Percentiles rank a stretch among this genome's conserved stretches.
Conservation (phyloP, 2,113 vertebrate genomes). For the Turnix velox region DNA sequence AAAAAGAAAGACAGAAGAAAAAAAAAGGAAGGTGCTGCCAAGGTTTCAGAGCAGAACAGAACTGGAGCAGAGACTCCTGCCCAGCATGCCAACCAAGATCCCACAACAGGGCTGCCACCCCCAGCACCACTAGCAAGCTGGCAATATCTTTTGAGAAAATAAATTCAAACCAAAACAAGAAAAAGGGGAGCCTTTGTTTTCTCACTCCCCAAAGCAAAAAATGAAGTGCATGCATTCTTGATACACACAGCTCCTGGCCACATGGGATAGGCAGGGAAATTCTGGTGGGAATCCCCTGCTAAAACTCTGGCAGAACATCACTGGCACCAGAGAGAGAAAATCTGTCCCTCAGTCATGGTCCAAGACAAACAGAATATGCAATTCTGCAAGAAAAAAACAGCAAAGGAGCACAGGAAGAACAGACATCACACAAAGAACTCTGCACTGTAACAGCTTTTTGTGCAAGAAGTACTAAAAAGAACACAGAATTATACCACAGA, state of each 20-base stretch:
- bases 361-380: neutral
- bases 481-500: neutral
- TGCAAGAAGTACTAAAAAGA: neutral
- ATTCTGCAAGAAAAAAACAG: neutral
- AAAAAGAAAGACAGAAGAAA: neutral
- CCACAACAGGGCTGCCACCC: neutral
- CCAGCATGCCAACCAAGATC: rapidly evolving
- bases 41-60: neutral
- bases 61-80: neutral
- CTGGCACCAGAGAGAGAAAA: neutral
- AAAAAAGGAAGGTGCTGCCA: neutral
- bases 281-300: constrained; percentile 1
- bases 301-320: neutral
- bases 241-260: neutral
- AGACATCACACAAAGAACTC: neutral
- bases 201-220: neutral
- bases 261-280: neutral
- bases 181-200: neutral
- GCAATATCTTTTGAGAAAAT: neutral
- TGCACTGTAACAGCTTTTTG: neutral
- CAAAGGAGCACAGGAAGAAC: neutral
- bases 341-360: neutral
- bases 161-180: neutral
- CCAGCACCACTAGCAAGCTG: neutral
- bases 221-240: neutral